These are phyloP conservation scores for Rhynchopsitta pachyrhyncha DNA, from an alignment of 2,113 vertebrate species.

Conservation along the genomic window DNA sequence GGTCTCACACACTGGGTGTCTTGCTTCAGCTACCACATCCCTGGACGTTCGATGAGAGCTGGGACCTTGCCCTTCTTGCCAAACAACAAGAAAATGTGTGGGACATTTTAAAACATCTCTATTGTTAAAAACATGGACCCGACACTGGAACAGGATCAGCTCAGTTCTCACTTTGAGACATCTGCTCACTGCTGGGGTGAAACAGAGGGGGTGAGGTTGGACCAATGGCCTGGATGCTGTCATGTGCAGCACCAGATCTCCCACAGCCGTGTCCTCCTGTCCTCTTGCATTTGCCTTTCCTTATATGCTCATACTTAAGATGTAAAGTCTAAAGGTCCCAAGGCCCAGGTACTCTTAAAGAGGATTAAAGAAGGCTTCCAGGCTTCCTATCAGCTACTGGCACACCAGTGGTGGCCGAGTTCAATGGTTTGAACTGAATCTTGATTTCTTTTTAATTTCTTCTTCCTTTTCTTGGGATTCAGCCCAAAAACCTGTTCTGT, in stretches of 20 bases:
- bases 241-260: not conserved
- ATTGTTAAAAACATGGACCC: accelerated
- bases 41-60: not conserved
- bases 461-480: not conserved
- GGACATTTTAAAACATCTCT: not conserved
- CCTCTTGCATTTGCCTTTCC: not conserved
- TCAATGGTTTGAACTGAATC: not conserved
- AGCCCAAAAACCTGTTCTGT: not conserved
- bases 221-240: accelerated
- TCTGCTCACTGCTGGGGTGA: not conserved
- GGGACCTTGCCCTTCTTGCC: not conserved
- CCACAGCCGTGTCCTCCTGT: not conserved
- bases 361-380: not conserved
- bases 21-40: not conserved
- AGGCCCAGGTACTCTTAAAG: not conserved
- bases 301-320: not conserved
- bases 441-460: not conserved
- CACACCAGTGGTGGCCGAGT: accelerated
- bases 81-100: not conserved
- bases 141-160: accelerated
- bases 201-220: not conserved
- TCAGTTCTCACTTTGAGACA: not conserved
- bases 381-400: not conserved
- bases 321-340: not conserved
- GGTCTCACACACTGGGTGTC: accelerated